Percentiles rank a stretch among this genome's conserved stretches.
phyloP scores from a whole-genome alignment of 2,888 invertebrate species.

The Hedya salicella region DNA sequence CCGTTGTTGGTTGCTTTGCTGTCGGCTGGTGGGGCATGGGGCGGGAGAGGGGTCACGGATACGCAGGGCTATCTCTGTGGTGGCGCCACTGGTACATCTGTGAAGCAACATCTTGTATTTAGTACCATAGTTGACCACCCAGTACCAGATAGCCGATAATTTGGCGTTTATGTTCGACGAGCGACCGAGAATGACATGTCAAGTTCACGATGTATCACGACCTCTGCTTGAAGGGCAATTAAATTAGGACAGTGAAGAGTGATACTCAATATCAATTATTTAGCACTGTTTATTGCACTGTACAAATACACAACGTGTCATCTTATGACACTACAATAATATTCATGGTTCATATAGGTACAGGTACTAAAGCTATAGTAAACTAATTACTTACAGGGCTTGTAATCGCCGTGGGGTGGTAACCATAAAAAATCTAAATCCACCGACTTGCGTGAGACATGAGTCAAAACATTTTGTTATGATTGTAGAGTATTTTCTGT shows the following conservation, averaged over 20 bases:
- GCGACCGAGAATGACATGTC: slow-evolving; percentile 15
- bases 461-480: too few species aligned
- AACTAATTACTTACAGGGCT: too few species aligned
- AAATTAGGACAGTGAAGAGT: not conserved
- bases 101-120: slow-evolving; percentile 32
- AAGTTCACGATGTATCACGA: slow-evolving; percentile 29
- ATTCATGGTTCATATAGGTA: too few species aligned
- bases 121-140: slow-evolving; percentile 14
- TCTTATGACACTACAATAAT: not conserved
- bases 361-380: too few species aligned
- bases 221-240: not conserved
- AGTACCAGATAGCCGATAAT: slow-evolving; percentile 25
- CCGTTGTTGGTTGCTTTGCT: not conserved
- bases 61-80: slow-evolving; percentile 45
- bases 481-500: too few species aligned
- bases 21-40: not conserved
- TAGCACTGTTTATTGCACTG: slow-evolving; percentile 3
- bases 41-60: slow-evolving; percentile 44
- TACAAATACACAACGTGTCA: not conserved
- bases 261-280: not conserved
- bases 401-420: too few species aligned
- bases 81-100: slow-evolving; percentile 46
- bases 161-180: slow-evolving; percentile 12
- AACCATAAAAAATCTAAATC: too few species aligned
- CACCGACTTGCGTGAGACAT: too few species aligned